phyloP scores from a whole-genome alignment of 2,888 invertebrate genomes.

The Andricus quercusramuli region DNA sequence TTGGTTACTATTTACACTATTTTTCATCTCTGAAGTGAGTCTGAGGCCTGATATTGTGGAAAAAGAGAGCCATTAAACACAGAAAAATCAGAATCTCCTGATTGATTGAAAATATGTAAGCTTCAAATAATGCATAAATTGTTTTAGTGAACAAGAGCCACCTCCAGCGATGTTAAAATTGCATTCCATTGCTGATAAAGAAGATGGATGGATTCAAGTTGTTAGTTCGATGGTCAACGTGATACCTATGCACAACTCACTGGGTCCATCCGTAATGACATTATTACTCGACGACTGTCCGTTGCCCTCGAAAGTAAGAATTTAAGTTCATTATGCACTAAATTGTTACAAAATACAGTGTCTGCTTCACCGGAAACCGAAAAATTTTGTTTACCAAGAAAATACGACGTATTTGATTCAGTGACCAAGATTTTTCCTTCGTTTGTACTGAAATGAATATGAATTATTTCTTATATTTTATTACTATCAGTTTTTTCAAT shows the following conservation, averaged over 20 bases:
- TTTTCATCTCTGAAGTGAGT: too few species aligned
- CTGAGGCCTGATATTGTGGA: too few species aligned
- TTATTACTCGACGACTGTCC: conserved; percentile 95
- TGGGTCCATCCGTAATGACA: conserved; percentile 94
- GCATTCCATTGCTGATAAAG: conserved; percentile 92
- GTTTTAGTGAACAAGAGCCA: conserved; percentile 90
- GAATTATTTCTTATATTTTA: too few species aligned
- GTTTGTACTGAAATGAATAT: too few species aligned
- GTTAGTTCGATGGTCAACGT: conserved; percentile 90
- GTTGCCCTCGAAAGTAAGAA: conserved; percentile 88
- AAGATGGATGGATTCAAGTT: conserved; percentile 94
- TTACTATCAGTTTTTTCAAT: too few species aligned
- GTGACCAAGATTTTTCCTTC: too few species aligned
- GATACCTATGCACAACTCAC: conserved; percentile 90
- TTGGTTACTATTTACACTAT: too few species aligned
- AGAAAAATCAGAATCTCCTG: too few species aligned
- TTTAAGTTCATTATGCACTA: neutral
- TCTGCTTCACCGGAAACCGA: neutral
- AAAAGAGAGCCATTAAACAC: too few species aligned
- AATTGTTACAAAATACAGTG: neutral
- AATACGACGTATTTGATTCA: too few species aligned
- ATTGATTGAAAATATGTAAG: neutral
- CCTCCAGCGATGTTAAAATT: conserved; percentile 90
- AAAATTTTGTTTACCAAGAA: neutral
- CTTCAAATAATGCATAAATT: neutral